phyloP scores from a whole-genome alignment of 2,888 invertebrate species.

The Chalcis sispes region DNA sequence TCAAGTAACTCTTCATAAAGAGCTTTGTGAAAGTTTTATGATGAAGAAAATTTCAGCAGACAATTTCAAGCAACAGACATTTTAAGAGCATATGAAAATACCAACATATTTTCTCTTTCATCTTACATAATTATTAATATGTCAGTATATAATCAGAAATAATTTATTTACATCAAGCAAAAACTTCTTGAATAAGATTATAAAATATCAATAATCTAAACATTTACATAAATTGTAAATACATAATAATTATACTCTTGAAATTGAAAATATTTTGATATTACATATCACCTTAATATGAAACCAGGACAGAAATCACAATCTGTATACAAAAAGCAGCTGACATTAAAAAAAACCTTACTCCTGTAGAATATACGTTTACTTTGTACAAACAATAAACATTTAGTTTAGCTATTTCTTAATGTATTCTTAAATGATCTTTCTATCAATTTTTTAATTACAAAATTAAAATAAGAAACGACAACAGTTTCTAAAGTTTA shows the following conservation, averaged over 20 bases:
- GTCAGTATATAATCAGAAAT: too few species aligned
- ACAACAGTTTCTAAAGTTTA: too few species aligned
- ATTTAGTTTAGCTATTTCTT: not conserved
- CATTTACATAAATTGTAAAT: too few species aligned
- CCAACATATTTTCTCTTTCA: too few species aligned
- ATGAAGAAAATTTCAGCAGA: conserved; percentile 26
- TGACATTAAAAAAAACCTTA: not conserved
- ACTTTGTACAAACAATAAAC: not conserved
- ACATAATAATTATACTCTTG: too few species aligned
- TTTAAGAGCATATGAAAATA: not conserved
- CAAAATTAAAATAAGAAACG: conserved; percentile 15
- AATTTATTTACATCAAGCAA: too few species aligned
- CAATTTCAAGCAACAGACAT: conserved; percentile 18
- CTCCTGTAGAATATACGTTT: not conserved
- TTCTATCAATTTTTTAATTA: not conserved
- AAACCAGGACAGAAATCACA: conserved; percentile 22
- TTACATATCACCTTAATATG: too few species aligned
- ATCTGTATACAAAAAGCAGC: conserved; percentile 27
- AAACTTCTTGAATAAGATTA: too few species aligned
- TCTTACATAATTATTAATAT: too few species aligned
- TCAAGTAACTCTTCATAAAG: not conserved
- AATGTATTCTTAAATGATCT: not conserved
- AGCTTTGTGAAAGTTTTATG: conserved; percentile 6
- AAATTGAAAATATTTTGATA: too few species aligned
- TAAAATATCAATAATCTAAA: too few species aligned